Base-by-base conservation (phyloP, 2,113 vertebrate genomes). In the Oncorhynchus gorbuscha region DNA sequence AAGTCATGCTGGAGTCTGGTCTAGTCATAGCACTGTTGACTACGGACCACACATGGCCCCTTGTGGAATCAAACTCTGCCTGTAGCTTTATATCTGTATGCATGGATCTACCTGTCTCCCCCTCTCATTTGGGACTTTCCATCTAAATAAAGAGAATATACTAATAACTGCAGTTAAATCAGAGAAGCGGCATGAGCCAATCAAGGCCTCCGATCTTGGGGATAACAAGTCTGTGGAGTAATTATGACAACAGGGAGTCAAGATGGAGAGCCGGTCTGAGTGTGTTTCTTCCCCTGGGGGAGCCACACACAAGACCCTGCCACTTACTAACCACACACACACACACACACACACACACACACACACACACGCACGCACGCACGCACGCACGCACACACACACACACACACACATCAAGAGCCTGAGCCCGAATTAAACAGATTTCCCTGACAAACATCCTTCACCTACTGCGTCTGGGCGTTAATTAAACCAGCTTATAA, bases 401-500 rank as follows among this genome's bases (percentile, higher is more conserved):
- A 79, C 16, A 3, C 4, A 73, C 66, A 78, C 61, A 11, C 13
- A 18, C 26, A 8, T 28, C 2, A 39, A 67, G 32, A 67, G n/a
- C 22, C 7, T 13, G 24, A 6, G 7, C 32, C 30, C 9, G 28
- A 77, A 39, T 24, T 65, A 6, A 72, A 64, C 59, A 45, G 8
- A 55, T 81, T 55, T 35, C 76, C 26, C 24, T 68, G 5, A 11
- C 13, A 9, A 51, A 22, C 39, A 72, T 9, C 58, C 51, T n/a
- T 58, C 58, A 51, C 3, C 4, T 3, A 74, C 48, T 69, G 24
- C 66, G 16, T 35, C 68, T 69, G 12, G 16, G 58, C 20, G 7
- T 48, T 76, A 59, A 79, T 83, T 73, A 69, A 81, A 55, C 58
- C 20, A 35, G n/a, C 79, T 74, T 58, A 79, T 80, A n/a, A 58